Evolutionary conservation across 2,888 invertebrate genomes (phyloP), one percentile per base, ranked within the genome.

Genomic region (Punctoribates punctum): DNA sequence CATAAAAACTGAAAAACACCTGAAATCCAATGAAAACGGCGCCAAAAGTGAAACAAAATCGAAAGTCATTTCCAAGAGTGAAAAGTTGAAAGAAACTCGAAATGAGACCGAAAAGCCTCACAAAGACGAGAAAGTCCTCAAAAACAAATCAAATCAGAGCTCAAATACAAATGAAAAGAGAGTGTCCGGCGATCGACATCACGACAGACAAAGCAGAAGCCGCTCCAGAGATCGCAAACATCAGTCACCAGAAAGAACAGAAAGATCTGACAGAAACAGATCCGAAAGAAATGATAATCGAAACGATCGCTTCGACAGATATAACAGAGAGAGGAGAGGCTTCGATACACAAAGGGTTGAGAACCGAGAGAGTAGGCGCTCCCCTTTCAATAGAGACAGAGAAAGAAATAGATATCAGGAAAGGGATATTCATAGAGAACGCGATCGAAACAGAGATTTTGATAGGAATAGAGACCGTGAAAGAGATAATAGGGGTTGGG

Each of bases 341-440:
- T 29, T 20, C 15, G 23, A 23, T 1, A 17, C 13, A 13, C 9
- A 51, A 27, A n/a, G 48, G 13, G 13, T 46, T 20, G 27, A 73
- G n/a, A 29, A 13, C 25, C n/a, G n/a, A n/a, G n/a, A n/a, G 34
- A 51, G 25, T 54, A 57, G 51, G 29, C 51, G 73, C n/a, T 29
- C 51, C 6, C 29, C 51, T 0, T n/a, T 15, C 51, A 73, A 29
- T 57, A 29, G 34, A 3, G 54, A 73, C 17, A 54, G 34, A 29
- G 54, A 73, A 13, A 34, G 48, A 4, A 15, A 57, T 73, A 80
- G 81, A 72, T 82, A 81, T n/a, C 81, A 5, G 51, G 25, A 73
- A 3, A 51, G 34, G 78, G 80, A 81, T 79, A 65, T n/a, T n/a
- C n/a, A 82, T 82, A 81, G 81, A 79, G 48, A 79, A n/a, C 51